These are phyloP conservation scores for Trogon surrucura DNA, from an alignment of 2,113 vertebrate genomes.

Conservation along the genomic window DNA sequence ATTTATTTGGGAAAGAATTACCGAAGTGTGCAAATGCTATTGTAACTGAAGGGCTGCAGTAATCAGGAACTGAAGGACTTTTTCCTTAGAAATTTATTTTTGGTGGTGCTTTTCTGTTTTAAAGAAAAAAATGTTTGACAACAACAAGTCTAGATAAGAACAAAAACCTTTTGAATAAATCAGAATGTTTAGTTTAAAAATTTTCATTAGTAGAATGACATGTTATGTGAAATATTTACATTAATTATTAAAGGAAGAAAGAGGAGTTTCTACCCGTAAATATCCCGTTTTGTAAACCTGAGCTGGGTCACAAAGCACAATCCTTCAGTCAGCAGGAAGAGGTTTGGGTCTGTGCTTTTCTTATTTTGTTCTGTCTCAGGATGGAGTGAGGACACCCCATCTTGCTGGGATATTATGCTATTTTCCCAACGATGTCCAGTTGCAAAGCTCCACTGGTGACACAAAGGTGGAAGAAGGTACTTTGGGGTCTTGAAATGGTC, in stretches of 20 bases:
- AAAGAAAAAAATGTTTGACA: neutral
- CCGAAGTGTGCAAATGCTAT: neutral
- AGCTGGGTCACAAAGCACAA: neutral
- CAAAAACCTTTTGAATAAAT: neutral
- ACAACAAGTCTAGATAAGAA: neutral
- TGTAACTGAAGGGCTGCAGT: neutral
- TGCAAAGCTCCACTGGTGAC: fast-evolving
- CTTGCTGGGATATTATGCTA: neutral
- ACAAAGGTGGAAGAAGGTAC: neutral
- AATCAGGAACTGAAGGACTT: neutral
- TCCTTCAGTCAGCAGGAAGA: neutral
- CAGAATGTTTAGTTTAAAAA: neutral
- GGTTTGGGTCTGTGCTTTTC: neutral
- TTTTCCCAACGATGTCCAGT: neutral
- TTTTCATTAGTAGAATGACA: neutral
- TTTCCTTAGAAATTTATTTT: neutral
- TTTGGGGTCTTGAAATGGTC: fast-evolving
- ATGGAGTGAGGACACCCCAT: neutral
- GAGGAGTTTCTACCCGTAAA: neutral
- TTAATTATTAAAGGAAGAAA: neutral
- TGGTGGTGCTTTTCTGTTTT: neutral
- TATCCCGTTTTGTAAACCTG: neutral
- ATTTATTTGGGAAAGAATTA: neutral
- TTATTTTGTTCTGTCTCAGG: neutral
- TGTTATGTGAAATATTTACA: neutral